A percentile compares a stretch with the other conserved stretches of the same genome.
phyloP scores from a whole-genome alignment of 1,140 invertebrate genomes.

The Drosophila bifasciata region DNA sequence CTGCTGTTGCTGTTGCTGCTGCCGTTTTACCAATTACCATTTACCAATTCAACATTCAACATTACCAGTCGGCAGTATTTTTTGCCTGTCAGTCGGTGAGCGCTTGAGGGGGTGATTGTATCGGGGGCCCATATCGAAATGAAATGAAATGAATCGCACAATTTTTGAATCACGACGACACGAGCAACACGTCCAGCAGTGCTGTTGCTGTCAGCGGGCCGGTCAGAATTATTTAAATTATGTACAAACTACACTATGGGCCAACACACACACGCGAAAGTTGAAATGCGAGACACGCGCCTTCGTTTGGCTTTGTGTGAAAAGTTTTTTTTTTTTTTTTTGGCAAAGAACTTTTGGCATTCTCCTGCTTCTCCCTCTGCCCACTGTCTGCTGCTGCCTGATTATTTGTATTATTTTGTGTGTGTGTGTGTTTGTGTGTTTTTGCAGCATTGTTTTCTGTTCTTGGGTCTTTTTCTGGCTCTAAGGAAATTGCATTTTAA shows the following conservation, averaged over 20 bases:
- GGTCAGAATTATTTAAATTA: slow-evolving; percentile 75
- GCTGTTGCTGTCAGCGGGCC: slow-evolving; percentile 51
- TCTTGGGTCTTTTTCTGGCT: slow-evolving; percentile 1
- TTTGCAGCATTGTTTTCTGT: slow-evolving; percentile 26
- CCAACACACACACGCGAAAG: slow-evolving; percentile 25
- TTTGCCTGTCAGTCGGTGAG: background rate
- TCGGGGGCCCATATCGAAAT: background rate
- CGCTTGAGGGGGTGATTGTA: background rate
- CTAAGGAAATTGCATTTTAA: slow-evolving; percentile 65
- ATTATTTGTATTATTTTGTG: slow-evolving; percentile 44
- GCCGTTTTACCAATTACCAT: too few species aligned
- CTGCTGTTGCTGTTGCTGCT: background rate
- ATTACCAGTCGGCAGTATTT: background rate
- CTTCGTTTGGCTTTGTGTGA: slow-evolving; percentile 48
- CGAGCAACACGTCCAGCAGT: slow-evolving; percentile 52
- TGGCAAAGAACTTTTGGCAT: slow-evolving; percentile 49
- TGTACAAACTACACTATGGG: slow-evolving; percentile 68
- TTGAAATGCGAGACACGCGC: slow-evolving; percentile 78
- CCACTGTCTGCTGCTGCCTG: slow-evolving; percentile 9
- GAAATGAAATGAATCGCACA: slow-evolving; percentile 24
- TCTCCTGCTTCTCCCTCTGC: slow-evolving; percentile 4
- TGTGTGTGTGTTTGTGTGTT: slow-evolving; percentile 5
- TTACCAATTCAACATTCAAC: too few species aligned
- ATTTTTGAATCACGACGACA: slow-evolving; percentile 60
- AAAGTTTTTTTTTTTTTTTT: slow-evolving; percentile 35